A percentile compares a stretch with the other conserved stretches of the same genome.
Conservation (phyloP, 2,888 invertebrate species). For the Drosophila longiperda region DNA sequence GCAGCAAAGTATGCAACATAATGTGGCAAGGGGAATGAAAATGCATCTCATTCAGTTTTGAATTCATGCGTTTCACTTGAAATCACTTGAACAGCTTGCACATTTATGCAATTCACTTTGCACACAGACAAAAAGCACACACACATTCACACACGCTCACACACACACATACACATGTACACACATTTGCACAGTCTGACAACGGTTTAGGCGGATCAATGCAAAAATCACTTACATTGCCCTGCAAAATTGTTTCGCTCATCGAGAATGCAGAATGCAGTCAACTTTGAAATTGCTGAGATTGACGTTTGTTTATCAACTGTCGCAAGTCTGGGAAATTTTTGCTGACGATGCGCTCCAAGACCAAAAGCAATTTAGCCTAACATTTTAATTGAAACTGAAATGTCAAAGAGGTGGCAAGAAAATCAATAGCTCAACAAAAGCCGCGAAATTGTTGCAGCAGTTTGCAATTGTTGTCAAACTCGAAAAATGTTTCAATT, state of each 20-base stretch:
- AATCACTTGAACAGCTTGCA: conserved; percentile 70
- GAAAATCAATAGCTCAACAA: conserved; percentile 35
- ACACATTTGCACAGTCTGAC: conserved; percentile 13
- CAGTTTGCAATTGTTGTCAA: neutral
- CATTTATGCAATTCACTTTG: conserved; percentile 71
- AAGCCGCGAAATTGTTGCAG: conserved; percentile 15
- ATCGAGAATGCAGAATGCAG: conserved; percentile 50
- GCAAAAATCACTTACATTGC: conserved; percentile 58
- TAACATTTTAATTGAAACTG: conserved; percentile 69
- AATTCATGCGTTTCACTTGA: conserved; percentile 56
- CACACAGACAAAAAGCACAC: conserved; percentile 26
- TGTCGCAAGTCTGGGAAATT: conserved; percentile 52
- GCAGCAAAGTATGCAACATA: conserved; percentile 64
- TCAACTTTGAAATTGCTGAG: conserved; percentile 69
- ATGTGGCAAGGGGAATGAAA: conserved; percentile 24
- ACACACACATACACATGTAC: conserved; percentile 19
- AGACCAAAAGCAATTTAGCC: conserved; percentile 44
- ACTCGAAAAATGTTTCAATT: neutral
- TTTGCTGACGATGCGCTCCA: conserved; percentile 48
- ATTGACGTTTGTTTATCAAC: conserved; percentile 60
- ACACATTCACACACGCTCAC: neutral
- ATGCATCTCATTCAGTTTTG: conserved; percentile 45
- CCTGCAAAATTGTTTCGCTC: conserved; percentile 37
- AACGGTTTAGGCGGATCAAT: conserved; percentile 66
- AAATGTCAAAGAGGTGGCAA: conserved; percentile 47